Evolutionary conservation across 2,888 invertebrate species (phyloP).

Genomic region (Catocala nupta): DNA sequence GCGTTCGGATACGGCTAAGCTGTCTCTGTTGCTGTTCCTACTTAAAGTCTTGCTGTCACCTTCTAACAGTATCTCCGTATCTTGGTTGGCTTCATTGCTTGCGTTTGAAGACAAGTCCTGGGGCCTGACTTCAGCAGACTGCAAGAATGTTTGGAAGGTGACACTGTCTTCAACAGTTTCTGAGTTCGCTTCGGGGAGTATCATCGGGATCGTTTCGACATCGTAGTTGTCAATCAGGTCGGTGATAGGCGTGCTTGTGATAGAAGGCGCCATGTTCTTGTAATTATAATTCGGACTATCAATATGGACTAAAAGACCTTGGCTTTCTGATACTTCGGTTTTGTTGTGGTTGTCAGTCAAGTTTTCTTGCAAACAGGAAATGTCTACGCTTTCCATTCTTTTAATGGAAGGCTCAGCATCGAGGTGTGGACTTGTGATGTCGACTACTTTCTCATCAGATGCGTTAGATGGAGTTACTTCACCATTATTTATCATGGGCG

Average conservation of each 20-base stretch:
- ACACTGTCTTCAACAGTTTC: slow-evolving; percentile 52
- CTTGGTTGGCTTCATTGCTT: slow-evolving; percentile 52
- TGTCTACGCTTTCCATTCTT: slow-evolving; percentile 80
- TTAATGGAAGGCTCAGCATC: slow-evolving; percentile 62
- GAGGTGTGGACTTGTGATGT: slow-evolving; percentile 62
- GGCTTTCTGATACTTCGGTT: slow-evolving; percentile 49
- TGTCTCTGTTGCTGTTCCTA: slow-evolving; percentile 61
- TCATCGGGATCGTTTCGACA: slow-evolving; percentile 60
- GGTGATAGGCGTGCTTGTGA: slow-evolving; percentile 77
- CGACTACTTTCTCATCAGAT: slow-evolving; percentile 43
- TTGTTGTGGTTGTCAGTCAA: slow-evolving; percentile 55
- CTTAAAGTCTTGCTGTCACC: slow-evolving; percentile 64
- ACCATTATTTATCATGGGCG: slow-evolving; percentile 62
- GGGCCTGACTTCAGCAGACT: slow-evolving; percentile 72
- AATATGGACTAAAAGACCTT: slow-evolving; percentile 46
- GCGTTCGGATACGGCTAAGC: slow-evolving; percentile 53
- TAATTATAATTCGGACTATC: slow-evolving; percentile 69
- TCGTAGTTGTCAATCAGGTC: slow-evolving; percentile 50
- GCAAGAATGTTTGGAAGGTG: slow-evolving; percentile 63
- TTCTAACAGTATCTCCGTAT: slow-evolving; percentile 63
- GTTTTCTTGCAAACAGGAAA: slow-evolving; percentile 71
- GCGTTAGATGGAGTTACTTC: slow-evolving; percentile 63
- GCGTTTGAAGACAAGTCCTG: slow-evolving; percentile 67
- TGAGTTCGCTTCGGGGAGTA: slow-evolving; percentile 53
- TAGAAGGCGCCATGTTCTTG: slow-evolving; percentile 66